Evolutionary conservation across 1,140 invertebrate species (phyloP).

Genomic region (Aleiodes sp.): DNA sequence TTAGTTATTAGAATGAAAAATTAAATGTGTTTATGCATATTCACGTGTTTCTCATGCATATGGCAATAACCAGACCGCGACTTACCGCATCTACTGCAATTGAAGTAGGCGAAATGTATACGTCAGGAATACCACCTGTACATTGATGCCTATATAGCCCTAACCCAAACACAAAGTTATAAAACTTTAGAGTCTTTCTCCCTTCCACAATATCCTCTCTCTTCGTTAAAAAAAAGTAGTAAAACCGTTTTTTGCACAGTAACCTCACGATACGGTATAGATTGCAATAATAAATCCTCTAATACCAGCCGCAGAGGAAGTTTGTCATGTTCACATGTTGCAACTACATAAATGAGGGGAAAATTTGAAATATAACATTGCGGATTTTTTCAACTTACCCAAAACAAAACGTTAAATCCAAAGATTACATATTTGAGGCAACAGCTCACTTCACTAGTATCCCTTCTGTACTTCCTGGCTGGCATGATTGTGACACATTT

Average conservation of each 20-base stretch:
- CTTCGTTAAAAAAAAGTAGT: no score
- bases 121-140: constrained; percentile 21
- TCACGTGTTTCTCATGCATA: constrained; percentile 16
- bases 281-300: no score
- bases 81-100: constrained; percentile 4
- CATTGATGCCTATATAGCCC: constrained; percentile 19
- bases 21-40: constrained; percentile 22
- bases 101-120: constrained; percentile 1
- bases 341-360: background rate
- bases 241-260: no score
- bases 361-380: no score
- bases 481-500: constrained; percentile 54
- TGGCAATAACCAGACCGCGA: constrained; percentile 36
- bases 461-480: constrained; percentile 78
- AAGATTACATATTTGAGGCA: constrained; percentile 98
- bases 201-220: no score
- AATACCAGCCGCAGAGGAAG: no score
- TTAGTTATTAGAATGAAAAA: constrained; percentile 18
- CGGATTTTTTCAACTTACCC: constrained; percentile 87
- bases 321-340: no score
- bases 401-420: constrained; percentile 96
- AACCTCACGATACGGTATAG: no score
- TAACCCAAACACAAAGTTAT: background rate
- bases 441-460: constrained; percentile 94
- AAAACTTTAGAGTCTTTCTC: constrained; percentile 1